phyloP scores from a whole-genome alignment of 2,888 invertebrate genomes.

The Troilus luridus region DNA sequence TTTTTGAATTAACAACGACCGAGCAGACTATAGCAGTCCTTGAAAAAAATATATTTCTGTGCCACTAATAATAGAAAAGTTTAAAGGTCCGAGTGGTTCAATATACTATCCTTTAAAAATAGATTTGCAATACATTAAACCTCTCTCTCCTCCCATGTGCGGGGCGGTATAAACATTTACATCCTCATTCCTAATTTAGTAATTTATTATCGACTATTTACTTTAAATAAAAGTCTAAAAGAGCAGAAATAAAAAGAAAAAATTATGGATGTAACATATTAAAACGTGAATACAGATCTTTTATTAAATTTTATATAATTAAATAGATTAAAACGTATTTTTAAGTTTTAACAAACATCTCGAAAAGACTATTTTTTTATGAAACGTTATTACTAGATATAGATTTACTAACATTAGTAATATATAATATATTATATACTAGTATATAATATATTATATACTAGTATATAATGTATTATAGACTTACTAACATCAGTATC shows the following conservation, averaged over 20 bases:
- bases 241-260: background rate
- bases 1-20: background rate
- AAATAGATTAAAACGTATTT: too few species aligned
- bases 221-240: background rate
- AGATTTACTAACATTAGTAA: too few species aligned
- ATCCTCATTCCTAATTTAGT: background rate
- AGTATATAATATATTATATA: too few species aligned
- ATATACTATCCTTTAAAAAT: constrained; percentile 6
- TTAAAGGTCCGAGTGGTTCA: constrained; percentile 10
- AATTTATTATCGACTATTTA: background rate
- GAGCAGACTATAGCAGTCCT: background rate
- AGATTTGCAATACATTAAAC: background rate
- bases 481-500: too few species aligned
- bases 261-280: background rate
- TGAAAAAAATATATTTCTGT: constrained; percentile 16
- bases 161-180: background rate
- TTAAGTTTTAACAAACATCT: too few species aligned
- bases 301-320: too few species aligned
- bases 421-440: too few species aligned
- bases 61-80: background rate
- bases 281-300: too few species aligned
- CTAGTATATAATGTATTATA: too few species aligned
- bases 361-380: too few species aligned
- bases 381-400: too few species aligned
- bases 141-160: background rate